Evolutionary conservation across 2,888 invertebrate species (phyloP).

Genomic region (Platycnemis pennipes): DNA sequence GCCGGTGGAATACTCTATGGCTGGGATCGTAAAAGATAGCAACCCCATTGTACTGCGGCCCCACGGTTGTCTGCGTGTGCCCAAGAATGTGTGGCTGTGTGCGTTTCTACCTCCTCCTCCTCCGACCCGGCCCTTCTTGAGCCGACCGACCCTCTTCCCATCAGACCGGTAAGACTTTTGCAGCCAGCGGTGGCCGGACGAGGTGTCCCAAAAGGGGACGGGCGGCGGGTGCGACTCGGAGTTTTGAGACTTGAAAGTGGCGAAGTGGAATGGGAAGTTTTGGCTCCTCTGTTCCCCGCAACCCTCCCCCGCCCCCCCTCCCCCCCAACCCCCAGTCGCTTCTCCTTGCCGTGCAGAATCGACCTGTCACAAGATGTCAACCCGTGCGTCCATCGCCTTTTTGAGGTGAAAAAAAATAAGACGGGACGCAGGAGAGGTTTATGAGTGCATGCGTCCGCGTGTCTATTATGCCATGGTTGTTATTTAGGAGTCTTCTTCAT

Average conservation of each 20-base stretch:
- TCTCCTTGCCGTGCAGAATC: neutral
- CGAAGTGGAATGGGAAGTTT: neutral
- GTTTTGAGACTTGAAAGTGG: too few relatives aligned
- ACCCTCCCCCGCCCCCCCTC: neutral
- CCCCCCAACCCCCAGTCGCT: neutral
- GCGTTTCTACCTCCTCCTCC: neutral
- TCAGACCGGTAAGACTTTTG: too few relatives aligned
- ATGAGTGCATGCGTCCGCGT: neutral
- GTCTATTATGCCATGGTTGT: neutral
- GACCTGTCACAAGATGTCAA: slow-evolving; percentile 26
- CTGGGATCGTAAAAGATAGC: neutral
- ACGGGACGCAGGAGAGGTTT: neutral
- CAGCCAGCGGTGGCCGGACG: too few relatives aligned
- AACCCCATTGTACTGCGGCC: neutral
- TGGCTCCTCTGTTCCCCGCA: neutral
- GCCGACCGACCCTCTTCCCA: neutral
- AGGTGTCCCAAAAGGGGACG: neutral
- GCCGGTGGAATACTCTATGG: too few relatives aligned
- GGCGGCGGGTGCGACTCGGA: too few relatives aligned
- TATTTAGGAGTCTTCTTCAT: neutral
- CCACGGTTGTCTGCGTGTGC: neutral
- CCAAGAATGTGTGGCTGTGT: neutral
- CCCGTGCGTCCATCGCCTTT: neutral
- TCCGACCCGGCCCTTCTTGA: neutral
- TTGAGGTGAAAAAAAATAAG: neutral